A percentile compares a stretch with the other conserved stretches of the same genome.
These are phyloP conservation scores for Nothobranchius furzeri DNA, from an alignment of 2,113 vertebrate genomes.

Conservation along the genomic window DNA sequence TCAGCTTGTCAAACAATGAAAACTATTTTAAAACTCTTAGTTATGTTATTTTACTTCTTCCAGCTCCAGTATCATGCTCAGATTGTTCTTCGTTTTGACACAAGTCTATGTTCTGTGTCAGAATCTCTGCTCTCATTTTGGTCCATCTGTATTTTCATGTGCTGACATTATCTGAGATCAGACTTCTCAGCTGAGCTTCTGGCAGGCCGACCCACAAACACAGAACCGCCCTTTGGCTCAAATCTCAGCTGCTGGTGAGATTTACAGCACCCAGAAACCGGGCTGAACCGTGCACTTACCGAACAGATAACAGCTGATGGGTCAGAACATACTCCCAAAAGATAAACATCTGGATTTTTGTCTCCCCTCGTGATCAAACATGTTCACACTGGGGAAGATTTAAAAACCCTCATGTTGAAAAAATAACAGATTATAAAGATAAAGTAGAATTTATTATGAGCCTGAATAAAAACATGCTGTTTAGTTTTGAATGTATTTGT, in stretches of 20 bases:
- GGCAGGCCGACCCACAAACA: slow-evolving; percentile 53
- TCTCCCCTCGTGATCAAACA: neutral
- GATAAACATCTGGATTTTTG: neutral
- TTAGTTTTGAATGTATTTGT: slow-evolving; percentile 51
- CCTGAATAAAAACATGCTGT: slow-evolving; percentile 17
- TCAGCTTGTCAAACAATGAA: too few relatives aligned
- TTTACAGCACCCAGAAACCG: slow-evolving; percentile 31
- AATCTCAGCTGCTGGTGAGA: slow-evolving; percentile 27
- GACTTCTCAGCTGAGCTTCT: slow-evolving; percentile 27
- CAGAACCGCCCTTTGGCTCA: slow-evolving; percentile 23
- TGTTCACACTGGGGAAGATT: slow-evolving; percentile 2
- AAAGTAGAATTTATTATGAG: too few relatives aligned
- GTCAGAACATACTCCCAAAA: neutral
- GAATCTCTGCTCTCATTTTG: neutral
- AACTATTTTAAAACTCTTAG: too few relatives aligned
- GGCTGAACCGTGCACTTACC: slow-evolving; percentile 1
- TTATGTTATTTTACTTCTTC: too few relatives aligned
- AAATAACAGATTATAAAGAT: too few relatives aligned
- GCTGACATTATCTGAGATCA: slow-evolving; percentile 35
- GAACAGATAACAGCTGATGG: slow-evolving; percentile 4
- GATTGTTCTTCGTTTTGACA: neutral
- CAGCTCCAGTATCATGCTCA: too few relatives aligned
- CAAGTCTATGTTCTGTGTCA: too few relatives aligned
- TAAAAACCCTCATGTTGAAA: too few relatives aligned
- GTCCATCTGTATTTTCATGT: slow-evolving; percentile 7